Evolutionary conservation across 2,113 vertebrate genomes (phyloP).

Genomic region (Protobothrops mucrosquamatus): DNA sequence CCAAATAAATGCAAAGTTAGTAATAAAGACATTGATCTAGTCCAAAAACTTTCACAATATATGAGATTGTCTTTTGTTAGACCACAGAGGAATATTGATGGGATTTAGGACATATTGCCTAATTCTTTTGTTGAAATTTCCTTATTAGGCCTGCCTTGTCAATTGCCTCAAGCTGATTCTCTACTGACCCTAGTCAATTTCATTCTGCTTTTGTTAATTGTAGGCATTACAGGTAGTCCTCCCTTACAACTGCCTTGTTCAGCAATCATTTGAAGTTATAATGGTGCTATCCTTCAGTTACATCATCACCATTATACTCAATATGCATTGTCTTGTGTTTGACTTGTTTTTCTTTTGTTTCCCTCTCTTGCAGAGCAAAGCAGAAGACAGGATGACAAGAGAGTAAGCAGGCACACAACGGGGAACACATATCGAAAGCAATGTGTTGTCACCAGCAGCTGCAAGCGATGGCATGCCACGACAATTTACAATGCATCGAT

Average conservation of each 20-base stretch:
- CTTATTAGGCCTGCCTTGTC: neutral
- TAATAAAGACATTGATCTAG: neutral
- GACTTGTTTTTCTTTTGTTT: neutral
- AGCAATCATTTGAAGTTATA: neutral
- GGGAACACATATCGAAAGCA: neutral
- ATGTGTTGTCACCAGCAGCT: neutral
- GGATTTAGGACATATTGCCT: neutral
- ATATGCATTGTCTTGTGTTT: neutral
- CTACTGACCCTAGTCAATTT: neutral
- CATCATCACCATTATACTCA: neutral
- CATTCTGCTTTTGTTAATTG: neutral
- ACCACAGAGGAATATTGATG: neutral
- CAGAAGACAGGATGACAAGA: neutral
- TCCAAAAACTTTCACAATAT: too few relatives aligned
- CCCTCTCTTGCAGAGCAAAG: neutral
- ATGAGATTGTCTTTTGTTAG: neutral
- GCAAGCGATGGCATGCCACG: neutral
- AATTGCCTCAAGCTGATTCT: neutral
- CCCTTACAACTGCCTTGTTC: neutral
- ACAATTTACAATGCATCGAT: neutral
- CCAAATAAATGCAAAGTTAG: neutral
- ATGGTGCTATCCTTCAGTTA: neutral
- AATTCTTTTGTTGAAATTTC: neutral
- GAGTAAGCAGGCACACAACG: neutral
- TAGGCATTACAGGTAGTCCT: neutral